A percentile compares a stretch with the other conserved stretches of the same genome.
Conservation (phyloP, 2,797 vertebrate genomes). For the Orestias chungarensis region DNA sequence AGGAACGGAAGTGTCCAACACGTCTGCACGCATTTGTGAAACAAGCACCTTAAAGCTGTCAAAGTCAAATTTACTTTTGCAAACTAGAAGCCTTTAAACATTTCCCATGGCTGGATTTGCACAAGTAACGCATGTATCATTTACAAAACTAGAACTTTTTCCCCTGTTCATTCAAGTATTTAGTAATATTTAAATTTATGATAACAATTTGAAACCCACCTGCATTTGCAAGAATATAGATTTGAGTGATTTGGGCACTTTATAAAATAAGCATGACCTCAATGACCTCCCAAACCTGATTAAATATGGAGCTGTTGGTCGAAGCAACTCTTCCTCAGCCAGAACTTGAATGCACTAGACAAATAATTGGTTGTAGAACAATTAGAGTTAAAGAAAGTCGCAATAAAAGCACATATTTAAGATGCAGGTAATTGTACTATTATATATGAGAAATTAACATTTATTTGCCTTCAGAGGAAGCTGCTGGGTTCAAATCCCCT, state of each 20-base stretch:
- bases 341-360: not conserved
- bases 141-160: too few relatives aligned
- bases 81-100: slow-evolving; percentile 2
- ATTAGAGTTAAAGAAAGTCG: not conserved
- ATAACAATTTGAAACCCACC: too few relatives aligned
- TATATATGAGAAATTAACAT: not conserved
- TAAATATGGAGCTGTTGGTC: not conserved
- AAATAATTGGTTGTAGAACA: not conserved
- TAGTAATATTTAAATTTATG: too few relatives aligned
- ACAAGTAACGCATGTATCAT: too few relatives aligned
- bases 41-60: not conserved
- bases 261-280: not conserved
- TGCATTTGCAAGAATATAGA: not conserved
- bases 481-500: not conserved
- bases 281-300: not conserved
- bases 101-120: slow-evolving; percentile 6
- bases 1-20: too few relatives aligned
- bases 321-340: not conserved
- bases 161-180: not conserved
- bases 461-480: too few relatives aligned
- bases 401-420: not conserved
- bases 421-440: not conserved
- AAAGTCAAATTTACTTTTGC: not conserved
- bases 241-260: not conserved
- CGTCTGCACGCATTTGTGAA: not conserved